Conservation (phyloP, 2,113 vertebrate species). For the Macaca nemestrina region DNA sequence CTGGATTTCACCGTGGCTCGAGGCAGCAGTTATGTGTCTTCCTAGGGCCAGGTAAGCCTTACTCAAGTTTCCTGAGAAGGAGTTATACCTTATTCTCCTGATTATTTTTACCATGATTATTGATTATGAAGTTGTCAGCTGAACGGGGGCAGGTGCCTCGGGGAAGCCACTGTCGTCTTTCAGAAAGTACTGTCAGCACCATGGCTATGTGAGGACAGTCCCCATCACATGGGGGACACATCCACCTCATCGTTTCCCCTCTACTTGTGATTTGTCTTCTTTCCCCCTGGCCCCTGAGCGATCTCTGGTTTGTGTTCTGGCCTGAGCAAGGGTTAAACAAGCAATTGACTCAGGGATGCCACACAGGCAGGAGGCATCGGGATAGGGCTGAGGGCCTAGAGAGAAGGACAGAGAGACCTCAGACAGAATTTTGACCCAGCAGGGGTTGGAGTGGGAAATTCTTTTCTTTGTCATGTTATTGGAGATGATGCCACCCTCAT, state of each 20-base stretch:
- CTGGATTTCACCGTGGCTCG: neutral
- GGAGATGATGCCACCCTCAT: neutral
- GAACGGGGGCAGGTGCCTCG: neutral
- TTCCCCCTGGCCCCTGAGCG: neutral
- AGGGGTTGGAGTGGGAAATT: neutral
- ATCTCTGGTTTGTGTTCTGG: neutral
- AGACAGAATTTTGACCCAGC: neutral
- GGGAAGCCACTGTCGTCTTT: neutral
- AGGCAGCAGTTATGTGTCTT: neutral
- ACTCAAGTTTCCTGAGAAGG: neutral
- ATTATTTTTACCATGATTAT: neutral
- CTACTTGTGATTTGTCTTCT: fast-evolving
- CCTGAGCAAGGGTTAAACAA: neutral
- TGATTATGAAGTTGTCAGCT: neutral
- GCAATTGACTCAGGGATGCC: neutral
- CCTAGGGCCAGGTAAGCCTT: neutral
- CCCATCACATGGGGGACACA: fast-evolving
- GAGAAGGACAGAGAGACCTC: neutral
- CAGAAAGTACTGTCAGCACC: neutral
- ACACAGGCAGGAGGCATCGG: fast-evolving
- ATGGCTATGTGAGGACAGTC: neutral
- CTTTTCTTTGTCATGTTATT: neutral
- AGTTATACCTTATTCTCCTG: neutral
- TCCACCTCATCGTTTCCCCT: fast-evolving
- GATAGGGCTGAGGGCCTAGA: neutral